Percentiles rank a stretch among this genome's conserved stretches.
Conservation (phyloP, 2,797 vertebrate genomes). For the Myioborus miniatus region DNA sequence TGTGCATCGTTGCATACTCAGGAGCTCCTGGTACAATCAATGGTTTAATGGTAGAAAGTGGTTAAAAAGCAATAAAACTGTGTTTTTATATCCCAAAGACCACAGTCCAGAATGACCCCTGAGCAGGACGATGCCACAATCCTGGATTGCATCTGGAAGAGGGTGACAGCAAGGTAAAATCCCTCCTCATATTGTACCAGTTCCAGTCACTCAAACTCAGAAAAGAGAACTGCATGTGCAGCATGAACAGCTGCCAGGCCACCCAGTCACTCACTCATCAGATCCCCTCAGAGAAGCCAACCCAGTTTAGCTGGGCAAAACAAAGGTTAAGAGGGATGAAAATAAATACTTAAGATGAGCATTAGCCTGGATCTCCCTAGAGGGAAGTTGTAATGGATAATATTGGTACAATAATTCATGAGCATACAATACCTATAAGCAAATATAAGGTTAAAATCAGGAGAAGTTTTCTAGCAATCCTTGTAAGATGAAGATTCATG, state of each 20-base stretch:
- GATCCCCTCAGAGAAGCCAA: neutral
- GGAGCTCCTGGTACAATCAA: neutral
- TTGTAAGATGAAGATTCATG: neutral
- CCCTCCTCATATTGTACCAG: neutral
- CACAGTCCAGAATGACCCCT: neutral
- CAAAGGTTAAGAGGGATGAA: neutral
- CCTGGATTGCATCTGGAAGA: neutral
- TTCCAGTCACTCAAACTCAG: neutral
- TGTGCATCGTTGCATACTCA: accelerated
- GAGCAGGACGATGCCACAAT: neutral
- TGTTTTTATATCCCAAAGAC: neutral
- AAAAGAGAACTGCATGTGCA: neutral
- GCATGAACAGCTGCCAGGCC: neutral
- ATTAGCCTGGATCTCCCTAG: neutral
- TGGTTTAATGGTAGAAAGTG: neutral
- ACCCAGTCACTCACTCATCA: neutral
- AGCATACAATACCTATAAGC: neutral
- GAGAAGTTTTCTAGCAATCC: neutral
- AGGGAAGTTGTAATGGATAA: neutral
- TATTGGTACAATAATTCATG: neutral
- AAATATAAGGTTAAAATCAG: neutral
- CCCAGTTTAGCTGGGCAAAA: neutral
- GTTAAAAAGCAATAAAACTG: neutral
- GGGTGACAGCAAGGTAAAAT: neutral
- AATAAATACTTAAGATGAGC: neutral